Conservation (phyloP, 2,888 invertebrate genomes). For the Drosophila rubida region DNA sequence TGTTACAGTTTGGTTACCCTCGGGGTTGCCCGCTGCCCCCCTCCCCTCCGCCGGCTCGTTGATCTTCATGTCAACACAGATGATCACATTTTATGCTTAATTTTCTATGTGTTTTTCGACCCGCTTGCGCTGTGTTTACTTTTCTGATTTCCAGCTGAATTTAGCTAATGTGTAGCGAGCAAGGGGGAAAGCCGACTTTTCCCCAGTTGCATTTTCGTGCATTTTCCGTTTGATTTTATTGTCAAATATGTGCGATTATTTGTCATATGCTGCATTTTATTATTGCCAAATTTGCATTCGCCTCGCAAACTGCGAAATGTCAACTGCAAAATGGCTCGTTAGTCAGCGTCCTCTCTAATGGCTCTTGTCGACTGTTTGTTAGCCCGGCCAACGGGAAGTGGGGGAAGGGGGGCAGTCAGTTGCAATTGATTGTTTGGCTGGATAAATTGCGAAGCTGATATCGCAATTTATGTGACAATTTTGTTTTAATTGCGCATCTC, state of each 20-base stretch:
- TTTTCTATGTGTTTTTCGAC: slow-evolving; percentile 40
- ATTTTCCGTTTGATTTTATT: slow-evolving; percentile 68
- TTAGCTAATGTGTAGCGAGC: slow-evolving; percentile 54
- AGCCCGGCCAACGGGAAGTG: neutral
- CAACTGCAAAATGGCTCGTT: slow-evolving; percentile 57
- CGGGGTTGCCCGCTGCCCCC: slow-evolving; percentile 40
- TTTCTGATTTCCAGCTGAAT: slow-evolving; percentile 63
- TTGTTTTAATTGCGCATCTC: slow-evolving; percentile 56
- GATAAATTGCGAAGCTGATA: slow-evolving; percentile 54
- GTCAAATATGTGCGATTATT: slow-evolving; percentile 77
- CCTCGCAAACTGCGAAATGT: slow-evolving; percentile 1
- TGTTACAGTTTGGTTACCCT: slow-evolving; percentile 77
- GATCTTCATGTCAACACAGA: slow-evolving; percentile 85
- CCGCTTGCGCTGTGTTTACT: slow-evolving; percentile 57
- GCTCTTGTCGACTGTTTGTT: slow-evolving; percentile 35
- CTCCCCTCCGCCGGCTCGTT: slow-evolving; percentile 41
- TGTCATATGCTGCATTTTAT: slow-evolving; percentile 79
- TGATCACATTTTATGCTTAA: slow-evolving; percentile 84
- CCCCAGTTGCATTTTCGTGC: slow-evolving; percentile 39
- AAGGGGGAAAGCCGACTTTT: slow-evolving; percentile 21
- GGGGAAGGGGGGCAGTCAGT: neutral
- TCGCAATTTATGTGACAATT: slow-evolving; percentile 66
- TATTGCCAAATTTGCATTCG: slow-evolving; percentile 76
- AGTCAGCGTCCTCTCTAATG: slow-evolving; percentile 57
- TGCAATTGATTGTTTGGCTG: slow-evolving; percentile 48